Percentiles rank a stretch among this genome's conserved stretches.
Conservation (phyloP, 53 echinoderm and acorn worm species). For the Mesocentrotus franciscanus region DNA sequence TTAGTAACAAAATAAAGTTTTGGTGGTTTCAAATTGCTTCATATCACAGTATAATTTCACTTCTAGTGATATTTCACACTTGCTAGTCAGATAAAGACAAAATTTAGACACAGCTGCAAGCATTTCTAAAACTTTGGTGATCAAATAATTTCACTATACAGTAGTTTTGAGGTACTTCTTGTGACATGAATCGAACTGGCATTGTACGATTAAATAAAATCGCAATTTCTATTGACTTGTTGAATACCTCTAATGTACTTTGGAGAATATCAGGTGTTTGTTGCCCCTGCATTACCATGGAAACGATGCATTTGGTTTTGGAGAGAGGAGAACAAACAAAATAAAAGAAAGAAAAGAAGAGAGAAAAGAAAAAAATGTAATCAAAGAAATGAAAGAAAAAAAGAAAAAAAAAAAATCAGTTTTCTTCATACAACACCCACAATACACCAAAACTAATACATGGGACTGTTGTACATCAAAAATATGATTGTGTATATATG, state of each 20-base stretch:
- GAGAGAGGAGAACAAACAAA: conserved; percentile 43
- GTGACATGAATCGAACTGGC: too few species aligned
- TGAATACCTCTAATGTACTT: conserved; percentile 64
- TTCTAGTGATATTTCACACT: too few species aligned
- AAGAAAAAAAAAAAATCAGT: not conserved
- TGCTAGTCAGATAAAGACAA: too few species aligned
- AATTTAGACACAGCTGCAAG: too few species aligned
- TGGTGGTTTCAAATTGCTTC: too few species aligned
- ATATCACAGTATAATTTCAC: too few species aligned
- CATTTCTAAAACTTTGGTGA: too few species aligned
- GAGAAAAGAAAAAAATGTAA: conserved; percentile 37
- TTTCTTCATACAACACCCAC: not conserved
- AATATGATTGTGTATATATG: too few species aligned
- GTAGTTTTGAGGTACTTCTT: too few species aligned
- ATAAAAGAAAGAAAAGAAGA: conserved; percentile 43
- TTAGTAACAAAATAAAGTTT: too few species aligned
- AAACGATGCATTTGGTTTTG: conserved; percentile 18
- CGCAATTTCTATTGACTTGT: not conserved
- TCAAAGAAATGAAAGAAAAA: conserved; percentile 40
- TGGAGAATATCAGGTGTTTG: conserved; percentile 60
- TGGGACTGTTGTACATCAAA: not conserved
- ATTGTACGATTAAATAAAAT: not conserved
- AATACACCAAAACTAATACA: not conserved
- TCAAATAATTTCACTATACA: too few species aligned
- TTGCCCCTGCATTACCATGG: conserved; percentile 48